Evolutionary conservation across 2,797 vertebrate genomes (phyloP).

Genomic region (Salmo trutta): DNA sequence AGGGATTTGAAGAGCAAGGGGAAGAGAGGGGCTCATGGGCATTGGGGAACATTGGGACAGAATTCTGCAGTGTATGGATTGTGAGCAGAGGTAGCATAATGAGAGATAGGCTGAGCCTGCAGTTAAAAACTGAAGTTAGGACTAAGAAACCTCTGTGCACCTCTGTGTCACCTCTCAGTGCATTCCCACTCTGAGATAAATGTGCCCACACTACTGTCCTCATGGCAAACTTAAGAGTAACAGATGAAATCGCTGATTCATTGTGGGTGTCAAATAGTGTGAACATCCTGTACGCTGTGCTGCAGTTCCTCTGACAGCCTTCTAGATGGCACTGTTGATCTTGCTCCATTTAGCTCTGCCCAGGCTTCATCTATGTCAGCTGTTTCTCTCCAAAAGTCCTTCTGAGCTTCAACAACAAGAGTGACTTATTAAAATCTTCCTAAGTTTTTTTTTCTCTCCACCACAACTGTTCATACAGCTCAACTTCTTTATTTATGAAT

Average conservation of each 20-base stretch:
- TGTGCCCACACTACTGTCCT: neutral
- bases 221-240: neutral
- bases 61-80: neutral
- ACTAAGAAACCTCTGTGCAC: neutral
- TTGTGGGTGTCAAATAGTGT: neutral
- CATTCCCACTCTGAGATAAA: neutral
- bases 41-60: neutral
- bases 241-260: conserved; percentile 16
- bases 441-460: conserved; percentile 17
- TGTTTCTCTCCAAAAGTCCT: conserved; percentile 13
- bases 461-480: conserved; percentile 17
- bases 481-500: conserved; percentile 16
- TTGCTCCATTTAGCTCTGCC: neutral
- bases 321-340: conserved; percentile 60
- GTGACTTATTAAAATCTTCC: conserved; percentile 16
- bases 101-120: neutral
- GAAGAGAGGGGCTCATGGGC: neutral
- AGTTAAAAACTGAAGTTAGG: neutral
- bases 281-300: neutral
- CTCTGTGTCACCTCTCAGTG: neutral
- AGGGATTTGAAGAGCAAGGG: neutral
- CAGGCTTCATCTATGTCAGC: conserved; percentile 14
- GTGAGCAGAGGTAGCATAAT: neutral
- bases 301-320: conserved; percentile 31
- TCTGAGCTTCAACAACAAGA: conserved; percentile 17